Base-by-base conservation (phyloP, 2,797 vertebrate genomes). In the Poeciliopsis presidionis region DNA sequence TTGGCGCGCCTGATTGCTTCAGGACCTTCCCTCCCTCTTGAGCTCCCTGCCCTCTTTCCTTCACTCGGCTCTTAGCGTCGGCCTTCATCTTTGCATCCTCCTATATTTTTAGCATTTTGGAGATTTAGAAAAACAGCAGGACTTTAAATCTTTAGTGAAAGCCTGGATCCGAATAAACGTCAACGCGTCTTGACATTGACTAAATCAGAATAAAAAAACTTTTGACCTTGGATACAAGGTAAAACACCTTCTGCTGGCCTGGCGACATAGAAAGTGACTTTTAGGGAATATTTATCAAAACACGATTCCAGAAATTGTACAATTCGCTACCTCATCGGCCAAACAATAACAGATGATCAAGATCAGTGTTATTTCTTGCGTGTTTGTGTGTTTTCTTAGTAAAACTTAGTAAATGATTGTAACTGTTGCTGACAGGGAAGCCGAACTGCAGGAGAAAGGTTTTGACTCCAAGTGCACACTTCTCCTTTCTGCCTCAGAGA, bases 1-100 rank as follows among this genome's bases (percentile, higher is more conserved):
- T 94, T 87, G 86, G 87, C 89, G 89, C 91, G 89, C 84, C 77
- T 72, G 83, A 81, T 82, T 84, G 81, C 83, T 85, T 91, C 73
- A 91, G 90, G 84, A 76, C 84, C 81, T 83, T 71, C 80, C 81
- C 80, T 84, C 55, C 83, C 71, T 79, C 83, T 72, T 30, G 71
- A 79, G 81, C 78, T 90, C 79, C 81, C 84, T 86, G 79, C 88
- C 81, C 79, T 87, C 78, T 70, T 69, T 83, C 79, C 78, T 81
- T 88, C 81, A 77, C 63, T 84, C 82, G 81, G 53, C 74, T 84
- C 74, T 77, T 63, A 55, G 55, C 33, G 22, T 72, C 81, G n/a
- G 49, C 73, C 57, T 76, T 76, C 61, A 57, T 77, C 36, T 75
- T 46, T 22, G n/a, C 30, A 49, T 74, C 73, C 39, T 5, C 41